Conservation (phyloP, 92 coral and sea anemone genomes). For the Chrysogorgia sp. region DNA sequence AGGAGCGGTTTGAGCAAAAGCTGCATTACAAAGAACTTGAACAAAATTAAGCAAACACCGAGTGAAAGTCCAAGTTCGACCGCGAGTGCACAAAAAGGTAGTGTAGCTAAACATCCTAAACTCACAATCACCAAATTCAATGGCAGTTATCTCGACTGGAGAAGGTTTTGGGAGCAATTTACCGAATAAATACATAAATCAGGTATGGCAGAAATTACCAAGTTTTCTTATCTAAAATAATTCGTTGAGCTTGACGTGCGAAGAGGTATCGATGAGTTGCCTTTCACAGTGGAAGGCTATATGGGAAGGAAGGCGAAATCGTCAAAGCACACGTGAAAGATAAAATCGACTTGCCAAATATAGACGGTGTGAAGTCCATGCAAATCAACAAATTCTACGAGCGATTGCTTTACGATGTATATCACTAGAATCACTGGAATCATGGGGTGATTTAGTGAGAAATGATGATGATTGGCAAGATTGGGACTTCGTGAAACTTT, state of each 20-base stretch:
- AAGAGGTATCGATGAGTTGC: conserved; percentile 58
- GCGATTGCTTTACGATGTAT: too few species aligned
- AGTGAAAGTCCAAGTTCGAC: conserved; percentile 2
- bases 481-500: conserved; percentile 3
- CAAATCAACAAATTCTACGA: too few species aligned
- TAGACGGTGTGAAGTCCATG: too few species aligned
- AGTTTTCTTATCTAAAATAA: conserved; percentile 53
- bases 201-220: conserved; percentile 49
- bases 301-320: too few species aligned
- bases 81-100: neutral
- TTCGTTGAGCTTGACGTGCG: conserved; percentile 44
- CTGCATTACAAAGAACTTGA: conserved; percentile 37
- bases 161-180: conserved; percentile 48
- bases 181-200: conserved; percentile 47
- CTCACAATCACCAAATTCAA: conserved; percentile 45
- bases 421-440: too few species aligned
- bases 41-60: neutral
- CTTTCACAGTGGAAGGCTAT: conserved; percentile 57
- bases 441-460: conserved; percentile 27
- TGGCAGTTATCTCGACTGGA: conserved; percentile 57
- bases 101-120: conserved; percentile 46
- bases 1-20: conserved; percentile 30
- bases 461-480: conserved; percentile 21
- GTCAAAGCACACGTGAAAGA: too few species aligned
- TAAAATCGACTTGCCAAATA: too few species aligned